phyloP scores from a whole-genome alignment of 2,888 invertebrate genomes.

The Andricus curvator region DNA sequence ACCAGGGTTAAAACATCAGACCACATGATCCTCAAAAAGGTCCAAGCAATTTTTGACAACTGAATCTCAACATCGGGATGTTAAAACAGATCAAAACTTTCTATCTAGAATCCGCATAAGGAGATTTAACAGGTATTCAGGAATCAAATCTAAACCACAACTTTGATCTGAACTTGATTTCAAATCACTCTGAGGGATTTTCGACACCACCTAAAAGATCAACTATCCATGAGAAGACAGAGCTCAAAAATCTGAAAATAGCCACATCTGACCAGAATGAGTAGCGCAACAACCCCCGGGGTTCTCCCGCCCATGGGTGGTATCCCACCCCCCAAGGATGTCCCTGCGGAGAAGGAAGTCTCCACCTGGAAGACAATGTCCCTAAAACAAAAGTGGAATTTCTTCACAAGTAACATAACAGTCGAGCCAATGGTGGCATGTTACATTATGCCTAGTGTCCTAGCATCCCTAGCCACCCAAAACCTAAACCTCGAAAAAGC shows the following conservation, averaged over 20 bases:
- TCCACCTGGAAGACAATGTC: constrained; percentile 79
- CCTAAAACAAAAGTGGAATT: constrained; percentile 80
- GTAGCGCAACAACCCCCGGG: constrained; percentile 2
- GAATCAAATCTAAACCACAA: no score
- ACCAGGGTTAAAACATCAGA: no score
- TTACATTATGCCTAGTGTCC: constrained; percentile 83
- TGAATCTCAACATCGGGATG: no score
- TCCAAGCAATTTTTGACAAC: no score
- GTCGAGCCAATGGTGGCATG: constrained; percentile 88
- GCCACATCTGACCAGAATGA: not conserved
- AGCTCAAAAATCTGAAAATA: not conserved
- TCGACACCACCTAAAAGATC: no score
- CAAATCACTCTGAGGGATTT: no score
- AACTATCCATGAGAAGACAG: no score
- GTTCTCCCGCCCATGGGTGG: not conserved
- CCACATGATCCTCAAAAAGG: no score
- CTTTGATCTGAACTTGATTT: no score
- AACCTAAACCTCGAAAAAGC: constrained; percentile 93
- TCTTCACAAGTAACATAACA: constrained; percentile 84
- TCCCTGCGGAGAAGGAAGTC: constrained; percentile 48
- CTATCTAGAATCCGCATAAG: no score
- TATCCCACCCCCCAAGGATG: not conserved
- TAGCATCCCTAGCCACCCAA: constrained; percentile 89
- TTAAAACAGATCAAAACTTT: no score
- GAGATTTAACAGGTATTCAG: no score